These are phyloP conservation scores for Marmota flaviventris DNA, from an alignment of 2,113 vertebrate species.

Conservation along the genomic window DNA sequence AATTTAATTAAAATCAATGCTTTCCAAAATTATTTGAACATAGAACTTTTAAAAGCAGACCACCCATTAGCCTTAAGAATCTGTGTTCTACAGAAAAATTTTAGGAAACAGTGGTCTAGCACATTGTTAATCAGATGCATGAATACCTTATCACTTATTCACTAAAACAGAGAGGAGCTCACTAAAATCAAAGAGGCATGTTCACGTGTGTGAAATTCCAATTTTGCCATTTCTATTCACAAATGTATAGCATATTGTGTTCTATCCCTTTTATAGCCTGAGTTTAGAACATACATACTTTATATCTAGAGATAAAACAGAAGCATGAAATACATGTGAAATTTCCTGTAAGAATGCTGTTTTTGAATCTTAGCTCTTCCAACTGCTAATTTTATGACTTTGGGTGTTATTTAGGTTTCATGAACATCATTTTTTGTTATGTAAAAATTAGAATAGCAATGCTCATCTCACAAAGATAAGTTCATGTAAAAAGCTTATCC, in stretches of 20 bases:
- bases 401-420: not conserved
- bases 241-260: not conserved
- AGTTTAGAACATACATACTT: not conserved
- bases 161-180: not conserved
- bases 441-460: not conserved
- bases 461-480: not conserved
- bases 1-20: constrained; percentile 29
- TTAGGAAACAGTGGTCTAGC: not conserved
- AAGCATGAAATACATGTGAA: not conserved
- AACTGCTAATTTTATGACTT: not conserved
- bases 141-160: not conserved
- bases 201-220: not conserved
- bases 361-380: not conserved
- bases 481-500: constrained; percentile 9
- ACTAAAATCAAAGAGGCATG: not conserved
- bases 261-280: not conserved
- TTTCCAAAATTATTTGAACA: not conserved
- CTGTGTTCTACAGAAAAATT: not conserved
- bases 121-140: not conserved
- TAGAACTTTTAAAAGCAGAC: not conserved
- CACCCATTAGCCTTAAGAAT: not conserved
- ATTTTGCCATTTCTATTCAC: constrained; percentile 22
- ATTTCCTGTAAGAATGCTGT: not conserved
- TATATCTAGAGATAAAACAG: not conserved
- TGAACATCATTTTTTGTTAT: not conserved